Evolutionary conservation across 1,140 invertebrate species (phyloP), one percentile per base, ranked within the genome.

Genomic region (Bombus breviceps): DNA sequence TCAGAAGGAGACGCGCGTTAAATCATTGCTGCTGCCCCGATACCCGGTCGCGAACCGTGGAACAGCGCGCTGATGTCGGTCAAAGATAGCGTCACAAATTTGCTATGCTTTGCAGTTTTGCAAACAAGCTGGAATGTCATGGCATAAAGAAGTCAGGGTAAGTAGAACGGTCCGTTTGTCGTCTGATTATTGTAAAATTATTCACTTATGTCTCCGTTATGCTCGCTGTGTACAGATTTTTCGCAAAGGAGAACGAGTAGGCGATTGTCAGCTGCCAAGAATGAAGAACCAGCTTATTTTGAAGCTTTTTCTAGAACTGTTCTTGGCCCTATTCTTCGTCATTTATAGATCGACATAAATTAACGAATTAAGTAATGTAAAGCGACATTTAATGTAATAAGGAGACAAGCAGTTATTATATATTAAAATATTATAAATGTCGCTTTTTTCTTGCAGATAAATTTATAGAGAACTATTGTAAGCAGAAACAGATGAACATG

Each of bases 1-100:
- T 84, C 39, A 84, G 62, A 75, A 66, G 83, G 39, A 62, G 75
- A 18, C 43, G 8, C 32, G 78, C 37, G 28, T 32, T 84, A 79
- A 79, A 84, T 84, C 75, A 84, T 71, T 71, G 8, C 0, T 74
- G 72, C 28, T 41, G 22, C 3, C 12, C 13, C 34, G 71, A 43
- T 41, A 39, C 10, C 28, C 28, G 39, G 28, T 4, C 10, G 41
- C n/a, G n/a, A 18, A 25, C 28, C 41, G n/a, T 25, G 72, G 12
- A 74, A 53, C 41, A 9, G 3, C n/a, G 1, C 25, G 43, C 10
- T 32, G 78, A 80, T 80, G 34, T 25, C 12, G 22, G 66, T 10
- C 78, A 22, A 59, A 18, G 66, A 72, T 81, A 71, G 15, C 47
- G 79, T 18, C 5, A 28, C 59, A 81, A 81, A 81, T 73, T 72